Base-by-base conservation (phyloP, 2,888 invertebrate species). In the Oscheius sp. region DNA sequence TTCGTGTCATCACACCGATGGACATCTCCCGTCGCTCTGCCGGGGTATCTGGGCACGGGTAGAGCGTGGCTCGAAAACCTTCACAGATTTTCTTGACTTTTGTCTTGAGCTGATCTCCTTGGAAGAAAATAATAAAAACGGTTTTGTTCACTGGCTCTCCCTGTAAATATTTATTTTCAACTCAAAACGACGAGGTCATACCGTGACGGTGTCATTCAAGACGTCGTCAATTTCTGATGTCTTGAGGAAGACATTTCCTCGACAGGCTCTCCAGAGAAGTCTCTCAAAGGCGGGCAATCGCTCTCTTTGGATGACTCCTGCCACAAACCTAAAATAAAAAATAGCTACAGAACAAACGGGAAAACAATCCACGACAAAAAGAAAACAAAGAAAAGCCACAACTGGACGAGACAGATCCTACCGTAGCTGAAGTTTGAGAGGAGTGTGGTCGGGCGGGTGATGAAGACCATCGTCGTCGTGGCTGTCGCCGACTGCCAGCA, bases 21-120 rank as follows among this genome's bases (percentile, higher is more conserved):
- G 95, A 94, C 97, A 99, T 98, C 91, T 99, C 98, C 73, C 96
- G 91, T 35, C 98, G 92, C 90, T 99, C 98, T 16, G 94, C 93
- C 3, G 96, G 95, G 1, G 96, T 95, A 89, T 98, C 98, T 0
- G 98, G 98, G 89, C 98, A 99, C 0, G 98, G 98, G 91, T 99
- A 99, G 53, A 99, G 91, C 0, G 97, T 97, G 0, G 98, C 98
- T 73, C 96, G 93, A 91, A 98, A 99, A 23, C 98, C 98, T 90
- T 97, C 98, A 91, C 98, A 99, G 81, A 99, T 97, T 91, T 99
- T 99, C 91, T 95, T 96, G 0, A 98, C 96, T 83, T 96, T 93
- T 0, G 94, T 94, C 91, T 97, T 97, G 84, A 99, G 91, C 90
- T 98, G 96, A 89, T 98, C 98, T 76, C 98, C 98, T 95, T 98